These are phyloP conservation scores for Sebastes wilsoni DNA, from an alignment of 2,797 vertebrate species.

Conservation along the genomic window DNA sequence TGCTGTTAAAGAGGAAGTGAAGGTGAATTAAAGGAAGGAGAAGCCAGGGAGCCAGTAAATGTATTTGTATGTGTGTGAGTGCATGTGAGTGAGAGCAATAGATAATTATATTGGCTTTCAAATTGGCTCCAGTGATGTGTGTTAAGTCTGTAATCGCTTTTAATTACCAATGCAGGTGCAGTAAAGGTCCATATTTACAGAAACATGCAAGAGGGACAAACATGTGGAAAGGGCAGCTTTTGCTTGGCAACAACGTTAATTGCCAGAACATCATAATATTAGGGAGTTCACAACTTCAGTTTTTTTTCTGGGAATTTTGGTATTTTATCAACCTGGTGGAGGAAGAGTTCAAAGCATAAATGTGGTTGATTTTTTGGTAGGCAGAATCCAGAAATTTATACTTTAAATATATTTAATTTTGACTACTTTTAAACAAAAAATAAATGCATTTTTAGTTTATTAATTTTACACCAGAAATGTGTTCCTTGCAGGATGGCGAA, in stretches of 20 bases:
- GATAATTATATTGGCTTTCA: slow-evolving; percentile 27
- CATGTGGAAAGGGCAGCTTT: not conserved
- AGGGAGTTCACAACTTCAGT: not conserved
- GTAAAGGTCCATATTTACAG: slow-evolving; percentile 8
- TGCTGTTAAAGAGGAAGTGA: not conserved
- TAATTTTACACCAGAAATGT: not conserved
- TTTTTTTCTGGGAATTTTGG: not conserved
- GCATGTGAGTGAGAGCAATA: not conserved
- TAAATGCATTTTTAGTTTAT: not conserved
- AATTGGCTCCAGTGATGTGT: slow-evolving; percentile 50
- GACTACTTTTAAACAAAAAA: not conserved
- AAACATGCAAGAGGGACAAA: not conserved
- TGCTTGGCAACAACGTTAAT: not conserved
- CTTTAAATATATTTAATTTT: not conserved
- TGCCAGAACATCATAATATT: not conserved
- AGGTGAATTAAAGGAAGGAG: not conserved
- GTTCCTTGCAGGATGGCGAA: not conserved
- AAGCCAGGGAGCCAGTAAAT: not conserved
- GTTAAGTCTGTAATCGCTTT: slow-evolving; percentile 37
- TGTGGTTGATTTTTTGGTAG: not conserved
- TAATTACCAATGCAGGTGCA: slow-evolving; percentile 22
- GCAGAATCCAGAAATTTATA: not conserved
- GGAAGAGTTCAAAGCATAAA: not conserved
- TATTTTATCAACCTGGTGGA: not conserved
- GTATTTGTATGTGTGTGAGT: not conserved